phyloP scores from a whole-genome alignment of 1,140 invertebrate genomes.

The Leguminivora glycinivorella region DNA sequence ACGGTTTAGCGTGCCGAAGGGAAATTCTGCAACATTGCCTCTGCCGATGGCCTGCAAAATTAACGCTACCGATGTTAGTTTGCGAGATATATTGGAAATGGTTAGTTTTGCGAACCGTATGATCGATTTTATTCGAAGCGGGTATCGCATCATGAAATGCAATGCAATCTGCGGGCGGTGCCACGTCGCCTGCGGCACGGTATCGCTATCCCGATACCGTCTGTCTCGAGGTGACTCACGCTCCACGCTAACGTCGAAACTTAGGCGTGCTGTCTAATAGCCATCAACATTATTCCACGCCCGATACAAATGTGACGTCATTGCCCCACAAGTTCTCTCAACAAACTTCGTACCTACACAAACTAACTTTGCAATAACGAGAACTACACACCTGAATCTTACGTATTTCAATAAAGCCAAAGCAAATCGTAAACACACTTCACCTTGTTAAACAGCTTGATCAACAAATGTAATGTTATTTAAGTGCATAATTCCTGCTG shows the following conservation, averaged over 20 bases:
- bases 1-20: constrained; percentile 36
- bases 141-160: constrained; percentile 43
- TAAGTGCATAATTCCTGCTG: neutral
- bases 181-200: constrained; percentile 51
- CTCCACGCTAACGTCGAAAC: constrained; percentile 38
- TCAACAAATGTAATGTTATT: neutral
- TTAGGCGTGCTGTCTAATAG: constrained; percentile 28
- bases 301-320: neutral
- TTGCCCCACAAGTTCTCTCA: neutral
- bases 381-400: neutral
- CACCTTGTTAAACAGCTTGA: constrained; percentile 8
- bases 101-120: constrained; percentile 27
- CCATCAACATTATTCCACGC: constrained; percentile 12
- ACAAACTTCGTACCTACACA: neutral
- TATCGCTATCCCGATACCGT: constrained; percentile 22
- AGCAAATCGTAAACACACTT: neutral
- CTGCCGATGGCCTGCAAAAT: constrained; percentile 18
- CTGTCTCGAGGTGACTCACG: constrained; percentile 43
- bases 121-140: constrained; percentile 38
- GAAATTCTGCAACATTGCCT: constrained; percentile 36
- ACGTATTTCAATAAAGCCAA: constrained; percentile 1
- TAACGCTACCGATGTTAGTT: constrained; percentile 5
- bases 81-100: constrained; percentile 11
- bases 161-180: constrained; percentile 44
- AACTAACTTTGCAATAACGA: constrained; percentile 10